Percentiles rank a stretch among this genome's conserved stretches.
Evolutionary conservation across 2,113 vertebrate genomes (phyloP).

Genomic region (Peromyscus maniculatus): DNA sequence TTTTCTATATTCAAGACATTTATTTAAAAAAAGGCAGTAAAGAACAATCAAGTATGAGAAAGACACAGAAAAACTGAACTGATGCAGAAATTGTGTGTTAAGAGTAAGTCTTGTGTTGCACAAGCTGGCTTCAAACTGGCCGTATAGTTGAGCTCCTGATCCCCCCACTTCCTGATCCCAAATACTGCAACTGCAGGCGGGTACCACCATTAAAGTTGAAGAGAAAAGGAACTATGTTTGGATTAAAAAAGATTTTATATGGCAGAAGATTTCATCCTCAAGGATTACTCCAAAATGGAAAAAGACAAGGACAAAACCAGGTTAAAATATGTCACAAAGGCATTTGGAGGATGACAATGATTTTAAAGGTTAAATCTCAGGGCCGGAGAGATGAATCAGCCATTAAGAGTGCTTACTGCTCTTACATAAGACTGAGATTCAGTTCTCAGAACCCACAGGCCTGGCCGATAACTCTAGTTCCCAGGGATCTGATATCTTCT

Average conservation of each 20-base stretch:
- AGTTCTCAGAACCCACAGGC: background rate
- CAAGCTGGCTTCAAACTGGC: too few relatives aligned
- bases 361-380: background rate
- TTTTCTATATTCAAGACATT: background rate
- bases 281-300: background rate
- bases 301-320: background rate
- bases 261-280: background rate
- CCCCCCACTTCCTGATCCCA: background rate
- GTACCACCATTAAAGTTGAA: background rate
- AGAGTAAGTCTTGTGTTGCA: background rate
- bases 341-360: background rate
- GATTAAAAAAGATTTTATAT: background rate
- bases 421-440: background rate
- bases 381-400: background rate
- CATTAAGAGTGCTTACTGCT: background rate
- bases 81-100: background rate
- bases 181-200: background rate
- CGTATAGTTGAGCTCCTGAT: background rate
- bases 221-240: background rate
- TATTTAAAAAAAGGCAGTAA: background rate
- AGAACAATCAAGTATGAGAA: background rate
- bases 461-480: background rate
- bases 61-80: background rate
- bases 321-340: background rate
- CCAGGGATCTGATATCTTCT: background rate